A percentile compares a stretch with the other conserved stretches of the same genome.
Conservation (phyloP, 1,140 invertebrate genomes). For the Rhopalosiphum maidis region DNA sequence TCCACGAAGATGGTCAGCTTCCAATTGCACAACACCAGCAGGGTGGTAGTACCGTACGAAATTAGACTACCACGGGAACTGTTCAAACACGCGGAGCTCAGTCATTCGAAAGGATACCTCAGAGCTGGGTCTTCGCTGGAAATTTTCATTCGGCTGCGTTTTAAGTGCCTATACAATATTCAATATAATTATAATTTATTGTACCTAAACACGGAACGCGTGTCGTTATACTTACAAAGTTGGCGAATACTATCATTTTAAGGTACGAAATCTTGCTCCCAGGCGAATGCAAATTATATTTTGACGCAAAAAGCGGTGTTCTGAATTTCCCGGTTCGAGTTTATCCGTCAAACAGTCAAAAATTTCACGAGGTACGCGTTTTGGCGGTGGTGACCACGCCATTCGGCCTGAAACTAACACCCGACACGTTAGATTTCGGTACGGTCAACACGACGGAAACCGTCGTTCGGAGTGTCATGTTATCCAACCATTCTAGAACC, state of each 20-base stretch:
- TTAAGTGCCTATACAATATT: constrained; percentile 16
- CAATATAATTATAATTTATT: not conserved
- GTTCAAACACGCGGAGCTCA: not conserved
- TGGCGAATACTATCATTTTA: not conserved
- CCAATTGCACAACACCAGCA: not conserved
- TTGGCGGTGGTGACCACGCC: not conserved
- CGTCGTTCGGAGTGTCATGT: constrained; percentile 12
- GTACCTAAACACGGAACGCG: not conserved
- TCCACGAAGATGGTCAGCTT: not conserved
- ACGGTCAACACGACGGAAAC: constrained; percentile 34
- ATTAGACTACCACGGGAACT: not conserved
- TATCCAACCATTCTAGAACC: not conserved
- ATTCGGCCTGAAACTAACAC: constrained; percentile 23
- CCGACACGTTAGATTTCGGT: not conserved
- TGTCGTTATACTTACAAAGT: not conserved
- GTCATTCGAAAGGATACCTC: not conserved
- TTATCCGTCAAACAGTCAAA: not conserved
- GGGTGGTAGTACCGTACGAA: not conserved
- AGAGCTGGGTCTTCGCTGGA: not conserved
- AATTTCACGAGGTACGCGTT: not conserved
- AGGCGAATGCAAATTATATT: not conserved
- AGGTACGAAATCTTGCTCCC: not conserved
- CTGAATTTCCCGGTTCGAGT: constrained; percentile 16
- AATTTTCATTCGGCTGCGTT: not conserved
- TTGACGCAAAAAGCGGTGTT: not conserved